Base-by-base conservation (phyloP, 2,797 vertebrate genomes). In the Falco cherrug region DNA sequence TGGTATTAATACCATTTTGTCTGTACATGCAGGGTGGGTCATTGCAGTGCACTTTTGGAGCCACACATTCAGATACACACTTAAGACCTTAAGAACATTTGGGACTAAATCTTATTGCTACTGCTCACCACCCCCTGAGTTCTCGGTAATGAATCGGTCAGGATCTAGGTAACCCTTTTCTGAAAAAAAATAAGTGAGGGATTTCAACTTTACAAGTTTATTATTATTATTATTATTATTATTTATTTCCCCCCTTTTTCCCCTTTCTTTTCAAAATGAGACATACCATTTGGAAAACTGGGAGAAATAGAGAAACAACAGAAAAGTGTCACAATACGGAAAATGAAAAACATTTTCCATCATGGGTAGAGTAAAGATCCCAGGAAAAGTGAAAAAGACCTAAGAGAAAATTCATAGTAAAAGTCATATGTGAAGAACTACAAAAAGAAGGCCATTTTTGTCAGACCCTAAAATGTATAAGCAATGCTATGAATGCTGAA, bases 71-170 rank as follows among this genome's bases (percentile, higher is more conserved):
- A 77, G 50, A 50, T 41, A 60, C 9, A 14, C 19, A 39, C 54
- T 67, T 71, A 41, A 8, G 45, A 77, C 25, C 35, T 56, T 65
- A 37, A 33, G 29, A 71, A 57, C 3, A 50, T 11, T 10, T 75
- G 37, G 33, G 26, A 60, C 11, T 35, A 43, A 43, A 65, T 63
- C 31, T 54, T 53, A n/a, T 28, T 41, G 14, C 13, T 88, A 14
- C 26, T 0, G 2, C 47, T 67, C 21, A 75, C n/a, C 11, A 45
- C 10, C 5, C 13, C 4, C 5, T 7, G 13, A 33, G 22, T 6
- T 82, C 7, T 86, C 26, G 35, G 9, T 19, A 80, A 45, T 13
- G 6, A 59, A 33, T 50, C 41, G 73, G 15, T 25, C 20, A 73
- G 61, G 33, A 84, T 26, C 25, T 48, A 84, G 18, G 29, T 6